Evolutionary conservation across 1,140 invertebrate genomes (phyloP).

Genomic region (Bombus breviceps): DNA sequence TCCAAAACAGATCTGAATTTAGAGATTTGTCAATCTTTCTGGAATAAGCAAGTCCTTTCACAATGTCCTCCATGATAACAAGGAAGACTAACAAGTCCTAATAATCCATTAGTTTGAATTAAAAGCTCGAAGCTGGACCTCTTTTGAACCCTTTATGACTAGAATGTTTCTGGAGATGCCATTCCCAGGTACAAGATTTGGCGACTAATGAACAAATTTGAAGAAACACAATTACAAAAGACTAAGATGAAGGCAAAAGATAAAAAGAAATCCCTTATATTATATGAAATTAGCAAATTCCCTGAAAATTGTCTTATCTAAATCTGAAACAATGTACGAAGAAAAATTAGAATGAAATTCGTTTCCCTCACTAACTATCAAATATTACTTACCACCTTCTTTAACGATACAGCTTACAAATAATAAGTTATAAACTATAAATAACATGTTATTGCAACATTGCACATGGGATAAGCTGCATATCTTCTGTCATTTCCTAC

Average conservation of each 20-base stretch:
- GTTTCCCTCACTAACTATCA: neutral
- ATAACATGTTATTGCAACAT: conserved; percentile 1
- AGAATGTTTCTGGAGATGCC: conserved; percentile 35
- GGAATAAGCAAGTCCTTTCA: neutral
- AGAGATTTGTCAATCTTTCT: neutral
- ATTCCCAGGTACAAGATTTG: conserved; percentile 19
- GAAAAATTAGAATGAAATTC: neutral
- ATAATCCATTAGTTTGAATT: neutral
- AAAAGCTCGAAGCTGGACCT: neutral
- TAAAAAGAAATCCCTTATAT: neutral
- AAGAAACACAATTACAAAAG: neutral
- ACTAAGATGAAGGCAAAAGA: too few relatives aligned
- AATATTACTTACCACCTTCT: neutral
- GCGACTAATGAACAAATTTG: neutral
- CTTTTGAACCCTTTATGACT: conserved; percentile 36
- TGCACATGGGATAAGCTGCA: neutral
- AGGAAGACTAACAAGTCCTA: neutral
- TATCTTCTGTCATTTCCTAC: neutral
- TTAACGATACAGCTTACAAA: neutral
- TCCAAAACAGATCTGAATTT: neutral
- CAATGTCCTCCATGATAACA: neutral
- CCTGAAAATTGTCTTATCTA: too few relatives aligned
- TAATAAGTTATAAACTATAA: conserved; percentile 13
- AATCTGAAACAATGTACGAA: neutral
- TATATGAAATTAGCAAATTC: neutral